phyloP scores from a whole-genome alignment of 2,113 vertebrate genomes.

The Thinocorus orbignyianus region DNA sequence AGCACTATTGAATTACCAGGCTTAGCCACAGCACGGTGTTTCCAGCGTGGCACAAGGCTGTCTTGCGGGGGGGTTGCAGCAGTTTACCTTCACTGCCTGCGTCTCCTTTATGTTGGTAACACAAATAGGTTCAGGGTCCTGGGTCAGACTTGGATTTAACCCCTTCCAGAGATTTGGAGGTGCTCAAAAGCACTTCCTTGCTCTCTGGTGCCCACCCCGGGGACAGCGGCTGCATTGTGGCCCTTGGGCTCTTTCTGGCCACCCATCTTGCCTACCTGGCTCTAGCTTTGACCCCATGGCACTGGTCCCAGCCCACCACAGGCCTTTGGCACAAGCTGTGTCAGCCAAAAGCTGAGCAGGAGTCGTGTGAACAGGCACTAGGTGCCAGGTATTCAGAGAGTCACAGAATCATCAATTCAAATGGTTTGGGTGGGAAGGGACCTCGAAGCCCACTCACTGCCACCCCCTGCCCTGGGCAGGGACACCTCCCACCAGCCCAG shows the following conservation, averaged over 20 bases:
- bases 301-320: not conserved
- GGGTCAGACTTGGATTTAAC: not conserved
- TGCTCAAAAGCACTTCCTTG: not conserved
- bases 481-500: not conserved
- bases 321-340: not conserved
- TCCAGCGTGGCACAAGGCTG: not conserved
- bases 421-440: not conserved
- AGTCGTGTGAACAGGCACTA: not conserved
- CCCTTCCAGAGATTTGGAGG: not conserved
- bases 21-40: rapidly evolving
- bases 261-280: no score
- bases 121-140: not conserved
- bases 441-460: not conserved
- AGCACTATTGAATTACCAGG: not conserved
- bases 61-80: not conserved
- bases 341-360: not conserved
- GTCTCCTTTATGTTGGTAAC: not conserved
- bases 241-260: not conserved
- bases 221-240: not conserved
- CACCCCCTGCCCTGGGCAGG: not conserved
- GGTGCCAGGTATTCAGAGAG: not conserved
- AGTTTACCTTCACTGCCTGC: rapidly evolving
- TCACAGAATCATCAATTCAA: not conserved
- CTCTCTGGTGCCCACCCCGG: not conserved
- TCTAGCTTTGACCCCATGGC: rapidly evolving